A percentile compares a stretch with the other conserved stretches of the same genome.
Evolutionary conservation across 1,140 invertebrate species (phyloP).

Genomic region (Paramacrobiotus metropolitanus): DNA sequence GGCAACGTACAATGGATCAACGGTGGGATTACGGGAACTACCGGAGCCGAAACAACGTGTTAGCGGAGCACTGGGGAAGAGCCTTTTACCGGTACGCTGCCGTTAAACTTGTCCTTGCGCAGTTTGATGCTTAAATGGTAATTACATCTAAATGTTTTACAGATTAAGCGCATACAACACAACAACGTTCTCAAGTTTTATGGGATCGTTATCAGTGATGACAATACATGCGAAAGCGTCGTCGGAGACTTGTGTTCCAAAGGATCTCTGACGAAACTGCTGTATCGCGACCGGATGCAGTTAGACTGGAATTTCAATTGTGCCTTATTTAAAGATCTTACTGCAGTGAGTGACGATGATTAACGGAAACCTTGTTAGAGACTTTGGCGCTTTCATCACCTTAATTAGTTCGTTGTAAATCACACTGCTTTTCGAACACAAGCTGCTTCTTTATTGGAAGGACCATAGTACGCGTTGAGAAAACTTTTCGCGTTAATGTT

Average conservation of each 20-base stretch:
- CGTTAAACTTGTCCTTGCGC: too few relatives aligned
- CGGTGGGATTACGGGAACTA: neutral
- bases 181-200: neutral
- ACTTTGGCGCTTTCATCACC: too few relatives aligned
- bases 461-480: too few relatives aligned
- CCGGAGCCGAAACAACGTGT: neutral
- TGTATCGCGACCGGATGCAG: neutral
- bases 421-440: too few relatives aligned
- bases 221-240: neutral
- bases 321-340: neutral
- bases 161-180: neutral
- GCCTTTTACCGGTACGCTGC: neutral
- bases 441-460: too few relatives aligned
- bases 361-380: too few relatives aligned
- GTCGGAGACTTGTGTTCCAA: neutral
- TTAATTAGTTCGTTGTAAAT: too few relatives aligned
- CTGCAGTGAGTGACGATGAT: too few relatives aligned
- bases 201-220: neutral
- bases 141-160: neutral
- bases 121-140: too few relatives aligned
- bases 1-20: neutral
- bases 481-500: too few relatives aligned
- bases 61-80: neutral
- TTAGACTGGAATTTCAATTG: neutral
- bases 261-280: neutral